Conservation (phyloP, 2,113 vertebrate genomes). For the Rhadina sibilatrix region DNA sequence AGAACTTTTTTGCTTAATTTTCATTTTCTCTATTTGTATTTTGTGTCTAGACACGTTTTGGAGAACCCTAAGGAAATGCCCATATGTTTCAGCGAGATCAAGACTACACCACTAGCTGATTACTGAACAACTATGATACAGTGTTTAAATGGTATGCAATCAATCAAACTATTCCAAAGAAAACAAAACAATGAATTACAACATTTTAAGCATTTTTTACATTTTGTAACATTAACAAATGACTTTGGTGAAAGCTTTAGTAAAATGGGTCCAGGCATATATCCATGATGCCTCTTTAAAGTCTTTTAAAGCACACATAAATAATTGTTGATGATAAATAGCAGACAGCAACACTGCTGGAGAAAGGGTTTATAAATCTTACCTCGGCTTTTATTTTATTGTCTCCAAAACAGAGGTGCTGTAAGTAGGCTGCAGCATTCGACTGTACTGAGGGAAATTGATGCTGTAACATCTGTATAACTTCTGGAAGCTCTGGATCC, state of each 20-base stretch:
- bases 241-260: neutral
- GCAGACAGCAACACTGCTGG: neutral
- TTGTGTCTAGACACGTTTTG: neutral
- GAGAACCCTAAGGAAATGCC: neutral
- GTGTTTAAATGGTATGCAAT: neutral
- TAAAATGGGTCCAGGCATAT: neutral
- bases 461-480: slow-evolving; percentile 99
- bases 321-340: neutral
- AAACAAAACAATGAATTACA: neutral
- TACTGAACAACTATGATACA: neutral
- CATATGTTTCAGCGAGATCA: neutral
- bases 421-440: slow-evolving; percentile 96
- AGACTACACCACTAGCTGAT: neutral
- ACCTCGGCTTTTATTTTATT: slow-evolving; percentile 99
- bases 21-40: neutral
- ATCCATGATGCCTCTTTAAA: neutral
- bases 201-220: neutral
- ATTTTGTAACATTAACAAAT: neutral
- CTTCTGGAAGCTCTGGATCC: slow-evolving; percentile 98
- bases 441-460: slow-evolving; percentile 98
- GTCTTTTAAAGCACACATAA: neutral
- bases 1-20: neutral
- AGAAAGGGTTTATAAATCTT: neutral
- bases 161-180: neutral
- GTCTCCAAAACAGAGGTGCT: slow-evolving; percentile 98